Evolutionary conservation across 2,888 invertebrate genomes (phyloP).

Genomic region (Lasioglossum malachurum): DNA sequence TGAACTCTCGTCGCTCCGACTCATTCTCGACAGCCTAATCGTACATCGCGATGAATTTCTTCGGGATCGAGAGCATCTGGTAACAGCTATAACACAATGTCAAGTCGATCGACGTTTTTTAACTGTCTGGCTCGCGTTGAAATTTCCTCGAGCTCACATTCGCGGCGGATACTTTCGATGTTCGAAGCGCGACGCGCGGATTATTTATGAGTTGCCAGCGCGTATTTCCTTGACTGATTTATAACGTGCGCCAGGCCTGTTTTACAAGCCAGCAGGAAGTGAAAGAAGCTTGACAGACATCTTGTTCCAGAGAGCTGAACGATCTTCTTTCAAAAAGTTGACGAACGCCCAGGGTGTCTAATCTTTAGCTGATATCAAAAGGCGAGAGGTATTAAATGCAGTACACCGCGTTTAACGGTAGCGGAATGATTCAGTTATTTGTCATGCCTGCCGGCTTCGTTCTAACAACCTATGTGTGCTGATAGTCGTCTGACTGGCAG

Average conservation of each 20-base stretch:
- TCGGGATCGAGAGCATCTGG: not conserved
- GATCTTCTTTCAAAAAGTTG: slow-evolving; percentile 28
- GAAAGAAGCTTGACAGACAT: slow-evolving; percentile 29
- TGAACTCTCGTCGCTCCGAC: not conserved
- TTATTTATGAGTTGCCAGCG: slow-evolving; percentile 37
- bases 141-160: not conserved
- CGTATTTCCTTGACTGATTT: slow-evolving; percentile 40
- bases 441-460: slow-evolving; percentile 61
- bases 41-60: not conserved
- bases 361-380: slow-evolving; percentile 27
- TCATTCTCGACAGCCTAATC: not conserved
- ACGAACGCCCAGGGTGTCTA: slow-evolving; percentile 37
- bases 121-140: not conserved
- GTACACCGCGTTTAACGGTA: slow-evolving; percentile 56
- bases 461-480: slow-evolving; percentile 57
- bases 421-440: slow-evolving; percentile 63
- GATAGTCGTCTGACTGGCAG: not conserved
- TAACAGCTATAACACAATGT: not conserved
- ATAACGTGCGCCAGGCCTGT: slow-evolving; percentile 13
- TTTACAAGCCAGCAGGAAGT: slow-evolving; percentile 25
- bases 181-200: not conserved
- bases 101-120: not conserved
- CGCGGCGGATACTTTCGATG: not conserved
- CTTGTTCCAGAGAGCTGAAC: slow-evolving; percentile 7
- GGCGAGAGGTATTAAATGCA: slow-evolving; percentile 29